phyloP scores from a whole-genome alignment of 1,140 invertebrate species.

The Odontomachus brunneus region DNA sequence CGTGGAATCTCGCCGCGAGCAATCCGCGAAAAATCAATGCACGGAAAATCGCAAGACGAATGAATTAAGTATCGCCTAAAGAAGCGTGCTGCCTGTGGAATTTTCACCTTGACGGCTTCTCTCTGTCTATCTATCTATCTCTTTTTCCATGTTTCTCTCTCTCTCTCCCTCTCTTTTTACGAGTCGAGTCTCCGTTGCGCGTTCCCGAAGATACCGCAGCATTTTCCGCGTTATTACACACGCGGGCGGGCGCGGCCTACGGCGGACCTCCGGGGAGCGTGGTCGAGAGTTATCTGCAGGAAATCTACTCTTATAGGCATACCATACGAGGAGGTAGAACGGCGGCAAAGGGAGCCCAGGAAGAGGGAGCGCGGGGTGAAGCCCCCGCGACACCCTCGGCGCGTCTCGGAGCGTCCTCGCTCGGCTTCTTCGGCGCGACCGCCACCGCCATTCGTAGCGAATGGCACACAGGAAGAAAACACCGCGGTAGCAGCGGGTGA shows the following conservation, averaged over 20 bases:
- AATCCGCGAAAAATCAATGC: no score
- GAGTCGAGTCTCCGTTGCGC: constrained; percentile 3
- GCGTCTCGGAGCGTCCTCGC: constrained; percentile 65
- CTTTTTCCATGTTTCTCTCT: no score
- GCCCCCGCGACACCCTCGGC: constrained; percentile 48
- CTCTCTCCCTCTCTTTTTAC: no score
- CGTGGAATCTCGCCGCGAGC: no score
- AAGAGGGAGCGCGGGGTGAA: constrained; percentile 20
- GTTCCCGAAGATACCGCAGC: constrained; percentile 33
- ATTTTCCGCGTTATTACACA: constrained; percentile 56
- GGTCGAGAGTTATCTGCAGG: constrained; percentile 82
- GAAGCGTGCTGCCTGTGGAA: no score
- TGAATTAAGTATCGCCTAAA: no score
- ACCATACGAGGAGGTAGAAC: constrained; percentile 66
- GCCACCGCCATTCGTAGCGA: constrained; percentile 67
- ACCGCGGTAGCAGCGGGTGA: constrained; percentile 82
- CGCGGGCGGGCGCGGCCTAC: constrained; percentile 63
- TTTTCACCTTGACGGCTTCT: no score
- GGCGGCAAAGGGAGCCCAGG: constrained; percentile 7
- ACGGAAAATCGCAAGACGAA: no score
- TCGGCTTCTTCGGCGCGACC: constrained; percentile 36
- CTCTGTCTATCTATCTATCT: no score
- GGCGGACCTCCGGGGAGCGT: constrained; percentile 78
- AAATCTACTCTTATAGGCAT: constrained; percentile 84
- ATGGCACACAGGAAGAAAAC: constrained; percentile 76